Evolutionary conservation across 2,888 invertebrate genomes (phyloP), one percentile per base, ranked within the genome.

Genomic region (Muscina levida): DNA sequence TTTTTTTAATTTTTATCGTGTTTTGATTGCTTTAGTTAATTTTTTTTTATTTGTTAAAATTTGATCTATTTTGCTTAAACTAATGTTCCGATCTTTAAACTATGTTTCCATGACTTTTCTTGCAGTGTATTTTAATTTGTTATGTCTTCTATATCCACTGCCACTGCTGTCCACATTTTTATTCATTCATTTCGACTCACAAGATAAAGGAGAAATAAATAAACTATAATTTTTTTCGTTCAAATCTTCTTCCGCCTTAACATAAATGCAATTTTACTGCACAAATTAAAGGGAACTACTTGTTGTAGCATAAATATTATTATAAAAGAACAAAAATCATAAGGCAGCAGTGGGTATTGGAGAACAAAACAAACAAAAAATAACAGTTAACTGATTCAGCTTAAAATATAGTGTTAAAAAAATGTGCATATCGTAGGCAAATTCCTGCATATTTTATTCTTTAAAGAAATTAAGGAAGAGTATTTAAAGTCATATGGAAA

Each of bases 261-360:
- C 8, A 31, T 31, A 31, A 31, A 31, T 31, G 8, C 31, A 31
- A 31, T 31, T 31, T n/a, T 46, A 4, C n/a, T 46, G 46, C 17
- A n/a, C n/a, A n/a, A 17, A 46, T 46, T 46, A 46, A 46, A 46
- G 46, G 15, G 15, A 46, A 46, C n/a, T n/a, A n/a, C n/a, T n/a
- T n/a, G n/a, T 46, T 46, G 2, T 46, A 46, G 17, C 4, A 46
- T 46, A 46, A 46, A 46, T 46, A 46, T 46, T 46, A 46, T 46
- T 46, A 46, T 15, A 46, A 4, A 46, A 46, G 2, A 46, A 46
- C 15, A 46, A 46, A 46, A 11, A 15, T 46, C 17, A 46, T 46
- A 46, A 46, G 11, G 15, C n/a, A n/a, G n/a, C 10, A 13, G 44
- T 44, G 10, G 10, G 11, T 44, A 13, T n/a, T 44, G 44, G 2